phyloP scores from a whole-genome alignment of 2,888 invertebrate genomes.

The Cheilosia vernalis region DNA sequence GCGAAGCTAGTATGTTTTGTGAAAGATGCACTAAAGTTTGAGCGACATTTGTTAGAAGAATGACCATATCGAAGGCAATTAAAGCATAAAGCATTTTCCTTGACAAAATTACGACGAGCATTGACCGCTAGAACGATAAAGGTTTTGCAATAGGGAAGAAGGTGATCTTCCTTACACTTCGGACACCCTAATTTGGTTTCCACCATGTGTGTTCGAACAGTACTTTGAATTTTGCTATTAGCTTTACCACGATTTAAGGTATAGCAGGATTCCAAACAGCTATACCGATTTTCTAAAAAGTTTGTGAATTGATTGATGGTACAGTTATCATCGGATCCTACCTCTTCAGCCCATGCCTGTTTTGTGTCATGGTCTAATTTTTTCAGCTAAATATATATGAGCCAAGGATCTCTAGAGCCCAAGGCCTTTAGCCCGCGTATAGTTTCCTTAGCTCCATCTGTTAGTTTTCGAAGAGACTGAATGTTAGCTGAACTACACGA shows the following conservation, averaged over 20 bases:
- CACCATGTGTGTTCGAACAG: conserved; percentile 14
- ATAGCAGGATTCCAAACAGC: conserved; percentile 13
- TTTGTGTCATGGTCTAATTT: conserved; percentile 33
- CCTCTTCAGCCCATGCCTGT: conserved; percentile 8
- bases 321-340: background rate
- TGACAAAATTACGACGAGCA: conserved; percentile 31
- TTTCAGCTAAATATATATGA: conserved; percentile 27
- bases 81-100: conserved; percentile 10
- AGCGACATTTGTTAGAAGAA: conserved; percentile 17
- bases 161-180: conserved; percentile 8
- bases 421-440: conserved; percentile 15
- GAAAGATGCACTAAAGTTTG: too few species aligned
- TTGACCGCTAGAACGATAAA: background rate
- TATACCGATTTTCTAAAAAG: background rate
- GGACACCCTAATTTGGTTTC: conserved; percentile 21
- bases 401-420: conserved; percentile 35
- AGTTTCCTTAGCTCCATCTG: conserved; percentile 23
- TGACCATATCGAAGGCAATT: conserved; percentile 23
- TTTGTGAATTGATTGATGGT: background rate
- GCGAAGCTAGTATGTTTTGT: too few species aligned
- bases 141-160: too few species aligned
- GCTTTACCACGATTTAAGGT: background rate
- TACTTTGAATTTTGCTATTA: background rate
- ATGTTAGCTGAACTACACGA: conserved; percentile 10
- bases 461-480: conserved; percentile 5